These are phyloP conservation scores for Rhabdomys dilectus DNA, from an alignment of 2,113 vertebrate species.

Conservation along the genomic window DNA sequence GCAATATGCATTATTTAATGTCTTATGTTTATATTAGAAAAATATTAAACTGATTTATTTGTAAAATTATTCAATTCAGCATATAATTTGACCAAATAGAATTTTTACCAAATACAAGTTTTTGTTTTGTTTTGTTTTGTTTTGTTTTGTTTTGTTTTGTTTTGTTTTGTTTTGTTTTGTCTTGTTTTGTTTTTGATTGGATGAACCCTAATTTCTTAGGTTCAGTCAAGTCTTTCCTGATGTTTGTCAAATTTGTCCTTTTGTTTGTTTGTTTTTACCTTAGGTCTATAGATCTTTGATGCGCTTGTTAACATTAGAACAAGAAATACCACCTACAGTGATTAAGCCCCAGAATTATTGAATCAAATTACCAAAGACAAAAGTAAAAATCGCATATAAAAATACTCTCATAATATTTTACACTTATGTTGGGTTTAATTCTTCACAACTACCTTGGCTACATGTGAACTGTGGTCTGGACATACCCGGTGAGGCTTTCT, in stretches of 20 bases:
- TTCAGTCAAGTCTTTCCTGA: neutral
- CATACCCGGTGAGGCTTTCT: neutral
- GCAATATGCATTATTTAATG: neutral
- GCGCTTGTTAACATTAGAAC: neutral
- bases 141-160: too few species aligned
- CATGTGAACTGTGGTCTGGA: neutral
- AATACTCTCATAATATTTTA: too few species aligned
- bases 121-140: too few species aligned
- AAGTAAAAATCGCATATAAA: neutral
- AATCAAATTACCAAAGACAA: neutral
- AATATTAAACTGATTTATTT: neutral
- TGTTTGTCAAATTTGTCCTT: neutral
- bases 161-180: too few species aligned
- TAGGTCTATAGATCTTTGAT: neutral
- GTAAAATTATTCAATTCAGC: neutral
- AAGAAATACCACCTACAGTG: neutral
- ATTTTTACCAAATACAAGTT: constrained; percentile 4
- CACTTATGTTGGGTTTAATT: neutral
- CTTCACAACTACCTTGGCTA: neutral
- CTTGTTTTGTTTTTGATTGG: neutral
- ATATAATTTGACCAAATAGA: neutral
- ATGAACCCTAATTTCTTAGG: neutral
- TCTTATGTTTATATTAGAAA: constrained; percentile 11
- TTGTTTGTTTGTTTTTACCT: neutral
- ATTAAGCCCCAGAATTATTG: neutral